Evolutionary conservation across 2,797 vertebrate species (phyloP), one percentile per base, ranked within the genome.

Genomic region (Pogoniulus pusillus): DNA sequence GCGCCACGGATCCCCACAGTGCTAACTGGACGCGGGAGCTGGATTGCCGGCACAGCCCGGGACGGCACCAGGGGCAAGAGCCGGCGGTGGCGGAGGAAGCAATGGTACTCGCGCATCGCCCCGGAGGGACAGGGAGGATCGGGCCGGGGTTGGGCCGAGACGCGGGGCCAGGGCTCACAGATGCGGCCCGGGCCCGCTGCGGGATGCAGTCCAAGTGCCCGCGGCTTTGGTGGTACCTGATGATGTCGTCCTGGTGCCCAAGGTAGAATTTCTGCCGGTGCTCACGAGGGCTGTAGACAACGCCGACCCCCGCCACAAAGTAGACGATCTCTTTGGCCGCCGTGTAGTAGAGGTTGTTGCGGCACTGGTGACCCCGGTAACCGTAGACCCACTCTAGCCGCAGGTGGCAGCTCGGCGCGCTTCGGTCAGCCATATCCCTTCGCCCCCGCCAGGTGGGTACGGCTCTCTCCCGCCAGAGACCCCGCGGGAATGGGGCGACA

Each of bases 341-440:
- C 39, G 99, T 99, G 98, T 99, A 99, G 97, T 99, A 99, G 96
- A 99, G 99, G 98, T 99, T 99, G 98, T 99, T 99, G 98, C 99
- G 99, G 98, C 99, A 99, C 98, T 99, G 99, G 93, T 99, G 99
- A 92, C 99, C 99, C 96, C 99, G 98, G 98, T 99, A 99, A 95
- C 99, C 99, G 97, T 99, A 99, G 94, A 99, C 99, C 99, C 99
- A 99, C 96, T 99, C 99, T 95, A 99, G 98, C 97, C 99, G 98
- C 97, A 99, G 98, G 98, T 99, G 99, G 98, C 99, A 99, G 97
- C 97, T 98, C 85, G 99, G 99, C 97, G 99, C 98, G 96, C 98
- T 99, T 95, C 99, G 98, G 98, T 99, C 99, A 98, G 99, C 98
- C 99, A 99, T 99, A 96, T 96, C 98, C 87, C 87, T 58, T 75